phyloP scores from a whole-genome alignment of 1,140 invertebrate genomes.

The Lepeophtheirus salmonis region DNA sequence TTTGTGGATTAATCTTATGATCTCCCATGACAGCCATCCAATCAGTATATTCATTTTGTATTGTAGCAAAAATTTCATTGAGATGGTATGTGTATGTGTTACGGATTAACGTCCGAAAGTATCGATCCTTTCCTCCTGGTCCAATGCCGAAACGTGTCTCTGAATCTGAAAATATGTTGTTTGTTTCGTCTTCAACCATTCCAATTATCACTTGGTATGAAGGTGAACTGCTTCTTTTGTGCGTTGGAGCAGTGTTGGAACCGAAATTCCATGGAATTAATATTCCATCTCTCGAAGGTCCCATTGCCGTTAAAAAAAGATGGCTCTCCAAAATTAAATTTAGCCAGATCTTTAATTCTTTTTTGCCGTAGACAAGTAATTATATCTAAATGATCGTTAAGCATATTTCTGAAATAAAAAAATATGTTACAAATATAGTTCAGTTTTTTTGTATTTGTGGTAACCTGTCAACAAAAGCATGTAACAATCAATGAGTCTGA shows the following conservation, averaged over 20 bases:
- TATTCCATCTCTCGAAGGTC: constrained; percentile 12
- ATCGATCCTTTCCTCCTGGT: constrained; percentile 63
- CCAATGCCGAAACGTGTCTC: constrained; percentile 75
- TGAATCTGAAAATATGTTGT: constrained; percentile 29
- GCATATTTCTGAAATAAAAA: constrained; percentile 9
- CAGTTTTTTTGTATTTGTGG: no score
- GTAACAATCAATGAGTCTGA: no score
- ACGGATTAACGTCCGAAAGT: constrained; percentile 75
- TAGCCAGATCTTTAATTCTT: background rate
- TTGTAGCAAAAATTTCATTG: constrained; percentile 89
- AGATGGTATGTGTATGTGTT: constrained; percentile 84
- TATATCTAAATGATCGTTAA: constrained; percentile 9
- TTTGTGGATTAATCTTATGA: background rate
- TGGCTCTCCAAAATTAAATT: background rate
- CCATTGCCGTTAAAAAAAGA: constrained; percentile 14
- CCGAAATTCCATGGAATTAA: constrained; percentile 14
- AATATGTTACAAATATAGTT: no score
- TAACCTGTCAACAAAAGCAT: no score
- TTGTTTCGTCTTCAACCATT: constrained; percentile 35
- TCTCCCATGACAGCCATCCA: constrained; percentile 48
- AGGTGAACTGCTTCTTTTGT: constrained; percentile 5
- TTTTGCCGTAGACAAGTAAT: constrained; percentile 4
- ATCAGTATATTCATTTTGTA: constrained; percentile 91
- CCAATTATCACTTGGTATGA: constrained; percentile 27
- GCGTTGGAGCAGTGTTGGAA: background rate